phyloP scores from a whole-genome alignment of 2,888 invertebrate genomes.

The Coenonympha glycerion region DNA sequence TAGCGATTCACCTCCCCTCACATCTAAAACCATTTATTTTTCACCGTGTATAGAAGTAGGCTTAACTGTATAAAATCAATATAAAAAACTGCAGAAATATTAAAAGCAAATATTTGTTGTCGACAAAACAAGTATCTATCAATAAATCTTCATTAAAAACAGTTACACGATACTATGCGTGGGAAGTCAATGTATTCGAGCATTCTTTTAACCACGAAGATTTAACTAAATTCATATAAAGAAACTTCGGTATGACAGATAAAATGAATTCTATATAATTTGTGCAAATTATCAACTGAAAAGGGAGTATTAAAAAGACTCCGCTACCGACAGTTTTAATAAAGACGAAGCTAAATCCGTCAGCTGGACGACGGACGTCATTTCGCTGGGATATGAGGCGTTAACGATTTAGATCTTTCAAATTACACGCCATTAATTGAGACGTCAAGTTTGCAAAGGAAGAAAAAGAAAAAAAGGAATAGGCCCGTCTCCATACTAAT shows the following conservation, averaged over 20 bases:
- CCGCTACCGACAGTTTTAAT: constrained; percentile 25
- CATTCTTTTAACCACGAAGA: neutral
- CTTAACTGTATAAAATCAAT: neutral
- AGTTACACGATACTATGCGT: neutral
- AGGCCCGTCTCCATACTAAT: constrained; percentile 66
- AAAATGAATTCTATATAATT: constrained; percentile 14
- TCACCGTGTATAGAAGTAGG: neutral
- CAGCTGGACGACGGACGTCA: constrained; percentile 29
- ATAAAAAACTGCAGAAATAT: neutral
- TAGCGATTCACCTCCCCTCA: too few relatives aligned
- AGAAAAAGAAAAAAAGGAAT: constrained; percentile 43
- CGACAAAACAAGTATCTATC: neutral
- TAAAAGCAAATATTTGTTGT: neutral
- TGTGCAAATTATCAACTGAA: constrained; percentile 17
- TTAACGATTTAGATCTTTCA: constrained; percentile 61
- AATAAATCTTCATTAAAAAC: neutral
- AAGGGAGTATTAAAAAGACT: constrained; percentile 16
- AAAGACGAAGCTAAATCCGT: constrained; percentile 29
- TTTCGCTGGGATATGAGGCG: constrained; percentile 44
- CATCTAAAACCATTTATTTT: too few relatives aligned
- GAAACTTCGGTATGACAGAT: constrained; percentile 6
- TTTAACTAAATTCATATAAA: neutral
- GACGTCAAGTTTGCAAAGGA: constrained; percentile 56
- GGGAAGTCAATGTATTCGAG: neutral
- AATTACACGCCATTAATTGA: constrained; percentile 69